Evolutionary conservation across 2,888 invertebrate genomes (phyloP).

Genomic region (Plagodis pulveraria): DNA sequence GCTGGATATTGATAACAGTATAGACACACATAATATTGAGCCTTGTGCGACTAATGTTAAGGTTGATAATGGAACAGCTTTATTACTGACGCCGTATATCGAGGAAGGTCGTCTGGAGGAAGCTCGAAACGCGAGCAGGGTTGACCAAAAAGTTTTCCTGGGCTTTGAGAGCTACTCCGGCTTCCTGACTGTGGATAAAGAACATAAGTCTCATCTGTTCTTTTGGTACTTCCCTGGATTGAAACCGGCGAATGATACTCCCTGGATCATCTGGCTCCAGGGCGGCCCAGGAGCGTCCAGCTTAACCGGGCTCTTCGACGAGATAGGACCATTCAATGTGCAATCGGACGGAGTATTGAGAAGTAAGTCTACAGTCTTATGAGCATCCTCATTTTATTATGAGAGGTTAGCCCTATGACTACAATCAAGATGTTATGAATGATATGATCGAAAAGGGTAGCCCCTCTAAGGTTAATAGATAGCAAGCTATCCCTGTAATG

Average conservation of each 20-base stretch:
- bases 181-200: slow-evolving; percentile 89
- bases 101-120: slow-evolving; percentile 62
- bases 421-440: too few species aligned
- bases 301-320: slow-evolving; percentile 70
- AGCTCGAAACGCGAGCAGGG: slow-evolving; percentile 63
- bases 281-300: slow-evolving; percentile 94
- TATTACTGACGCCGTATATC: slow-evolving; percentile 70
- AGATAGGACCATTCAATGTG: slow-evolving; percentile 69
- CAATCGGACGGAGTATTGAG: slow-evolving; percentile 40
- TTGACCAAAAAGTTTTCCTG: slow-evolving; percentile 57
- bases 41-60: slow-evolving; percentile 34
- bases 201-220: slow-evolving; percentile 90
- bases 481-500: too few species aligned
- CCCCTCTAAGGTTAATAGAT: too few species aligned
- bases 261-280: slow-evolving; percentile 95
- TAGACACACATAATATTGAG: slow-evolving; percentile 28
- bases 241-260: slow-evolving; percentile 75
- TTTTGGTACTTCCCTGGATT: slow-evolving; percentile 93
- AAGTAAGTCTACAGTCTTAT: slow-evolving; percentile 44
- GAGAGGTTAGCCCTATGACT: too few species aligned
- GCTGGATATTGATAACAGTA: slow-evolving; percentile 36
- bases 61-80: slow-evolving; percentile 56
- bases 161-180: slow-evolving; percentile 81
- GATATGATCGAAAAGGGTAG: too few species aligned
- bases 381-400: too few species aligned